These are phyloP conservation scores for Rhagoletis pomonella DNA, from an alignment of 1,140 invertebrate genomes.

Conservation along the genomic window DNA sequence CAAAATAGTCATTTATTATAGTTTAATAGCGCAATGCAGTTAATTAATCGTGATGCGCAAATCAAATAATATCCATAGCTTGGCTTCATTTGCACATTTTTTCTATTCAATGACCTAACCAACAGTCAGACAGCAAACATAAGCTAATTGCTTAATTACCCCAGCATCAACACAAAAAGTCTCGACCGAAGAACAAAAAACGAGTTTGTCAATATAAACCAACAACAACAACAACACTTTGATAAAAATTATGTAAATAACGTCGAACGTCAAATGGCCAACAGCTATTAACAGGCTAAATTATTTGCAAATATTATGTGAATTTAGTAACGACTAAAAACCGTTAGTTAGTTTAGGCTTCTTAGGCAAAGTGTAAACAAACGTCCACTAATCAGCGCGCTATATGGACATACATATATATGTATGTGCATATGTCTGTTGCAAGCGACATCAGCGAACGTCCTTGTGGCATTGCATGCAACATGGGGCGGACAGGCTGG, in stretches of 20 bases:
- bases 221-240: background rate
- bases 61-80: background rate
- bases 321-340: conserved; percentile 15
- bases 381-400: conserved; percentile 24
- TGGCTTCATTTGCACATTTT: background rate
- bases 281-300: conserved; percentile 9
- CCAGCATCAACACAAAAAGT: background rate
- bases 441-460: background rate
- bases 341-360: conserved; percentile 24
- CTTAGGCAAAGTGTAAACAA: conserved; percentile 44
- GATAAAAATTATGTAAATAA: background rate
- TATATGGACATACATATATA: background rate
- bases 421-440: background rate
- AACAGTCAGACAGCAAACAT: conserved; percentile 19
- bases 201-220: background rate
- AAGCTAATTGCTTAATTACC: conserved; percentile 42
- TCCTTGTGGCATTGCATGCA: conserved; percentile 16
- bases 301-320: conserved; percentile 24
- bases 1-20: background rate
- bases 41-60: background rate
- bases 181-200: background rate
- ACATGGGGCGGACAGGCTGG: conserved; percentile 27
- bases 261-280: background rate
- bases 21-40: conserved; percentile 7
- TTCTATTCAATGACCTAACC: background rate